These are phyloP conservation scores for Tadarida brasiliensis DNA, from an alignment of 2,797 vertebrate genomes.

Conservation along the genomic window DNA sequence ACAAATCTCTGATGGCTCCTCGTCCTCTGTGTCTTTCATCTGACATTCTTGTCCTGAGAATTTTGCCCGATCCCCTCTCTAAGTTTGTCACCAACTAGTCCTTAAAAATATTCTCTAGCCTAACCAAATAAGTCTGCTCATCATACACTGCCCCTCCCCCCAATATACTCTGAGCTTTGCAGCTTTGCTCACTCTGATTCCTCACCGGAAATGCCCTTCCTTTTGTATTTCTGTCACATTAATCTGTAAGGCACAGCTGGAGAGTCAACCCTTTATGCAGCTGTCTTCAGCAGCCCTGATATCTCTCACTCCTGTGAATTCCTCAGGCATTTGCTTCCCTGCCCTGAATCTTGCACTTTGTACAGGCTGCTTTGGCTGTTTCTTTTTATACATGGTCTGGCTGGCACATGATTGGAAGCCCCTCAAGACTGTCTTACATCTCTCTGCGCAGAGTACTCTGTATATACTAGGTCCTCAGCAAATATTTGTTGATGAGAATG, in stretches of 20 bases:
- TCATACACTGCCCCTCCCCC: not conserved
- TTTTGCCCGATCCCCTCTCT: not conserved
- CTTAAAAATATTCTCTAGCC: not conserved
- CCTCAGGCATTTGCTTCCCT: constrained; percentile 39
- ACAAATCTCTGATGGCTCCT: not conserved
- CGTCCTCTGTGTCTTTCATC: not conserved
- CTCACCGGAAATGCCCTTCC: not conserved
- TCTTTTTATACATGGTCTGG: constrained; percentile 15
- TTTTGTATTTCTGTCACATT: not conserved
- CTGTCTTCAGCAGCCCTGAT: not conserved
- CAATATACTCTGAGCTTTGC: not conserved
- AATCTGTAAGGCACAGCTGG: not conserved
- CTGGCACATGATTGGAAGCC: not conserved
- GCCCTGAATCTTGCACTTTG: not conserved
- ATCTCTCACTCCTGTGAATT: not conserved
- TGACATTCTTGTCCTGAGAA: not conserved
- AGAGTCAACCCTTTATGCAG: not conserved
- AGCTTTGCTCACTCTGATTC: not conserved
- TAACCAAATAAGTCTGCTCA: not conserved
- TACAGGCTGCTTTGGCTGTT: not conserved
- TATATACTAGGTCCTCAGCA: constrained; percentile 23
- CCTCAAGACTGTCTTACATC: not conserved
- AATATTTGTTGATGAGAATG: constrained; percentile 58
- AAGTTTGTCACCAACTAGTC: not conserved
- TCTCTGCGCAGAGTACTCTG: not conserved